Evolutionary conservation across 2,888 invertebrate genomes (phyloP).

Genomic region (Synergus gifuensis): DNA sequence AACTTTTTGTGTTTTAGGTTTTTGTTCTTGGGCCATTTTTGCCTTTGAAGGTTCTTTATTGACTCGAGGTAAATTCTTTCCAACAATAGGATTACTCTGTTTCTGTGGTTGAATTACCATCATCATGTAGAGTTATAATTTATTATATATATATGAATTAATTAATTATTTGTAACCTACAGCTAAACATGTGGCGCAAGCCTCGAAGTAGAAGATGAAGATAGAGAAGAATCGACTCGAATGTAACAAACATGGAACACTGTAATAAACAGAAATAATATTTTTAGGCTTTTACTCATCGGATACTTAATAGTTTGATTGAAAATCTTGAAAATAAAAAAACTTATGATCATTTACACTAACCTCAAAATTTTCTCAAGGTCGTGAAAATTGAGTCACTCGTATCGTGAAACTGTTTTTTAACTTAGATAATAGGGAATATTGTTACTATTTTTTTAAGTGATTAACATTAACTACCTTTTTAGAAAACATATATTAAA

Average conservation of each 20-base stretch:
- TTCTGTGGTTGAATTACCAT: background rate
- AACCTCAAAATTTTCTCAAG: conserved; percentile 20
- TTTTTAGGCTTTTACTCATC: background rate
- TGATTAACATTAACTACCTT: background rate
- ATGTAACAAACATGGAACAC: background rate
- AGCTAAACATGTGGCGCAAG: background rate
- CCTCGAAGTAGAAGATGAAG: conserved; percentile 10
- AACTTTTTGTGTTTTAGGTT: conserved; percentile 1
- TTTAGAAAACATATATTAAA: background rate
- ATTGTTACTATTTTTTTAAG: background rate
- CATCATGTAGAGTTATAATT: conserved; percentile 11
- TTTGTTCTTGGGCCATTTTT: conserved; percentile 38
- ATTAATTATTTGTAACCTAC: conserved; percentile 18
- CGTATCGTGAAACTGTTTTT: background rate
- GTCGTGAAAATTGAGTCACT: background rate
- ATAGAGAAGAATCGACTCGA: background rate
- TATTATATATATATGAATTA: background rate
- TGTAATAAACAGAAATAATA: conserved; percentile 8
- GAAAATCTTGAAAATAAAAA: background rate
- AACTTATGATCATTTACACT: background rate
- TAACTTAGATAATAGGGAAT: background rate
- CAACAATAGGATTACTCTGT: background rate
- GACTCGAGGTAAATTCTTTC: background rate
- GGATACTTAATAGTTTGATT: background rate
- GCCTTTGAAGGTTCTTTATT: conserved; percentile 7